phyloP scores from a whole-genome alignment of 2,888 invertebrate species.

The Mesorhabditis spiculigera region DNA sequence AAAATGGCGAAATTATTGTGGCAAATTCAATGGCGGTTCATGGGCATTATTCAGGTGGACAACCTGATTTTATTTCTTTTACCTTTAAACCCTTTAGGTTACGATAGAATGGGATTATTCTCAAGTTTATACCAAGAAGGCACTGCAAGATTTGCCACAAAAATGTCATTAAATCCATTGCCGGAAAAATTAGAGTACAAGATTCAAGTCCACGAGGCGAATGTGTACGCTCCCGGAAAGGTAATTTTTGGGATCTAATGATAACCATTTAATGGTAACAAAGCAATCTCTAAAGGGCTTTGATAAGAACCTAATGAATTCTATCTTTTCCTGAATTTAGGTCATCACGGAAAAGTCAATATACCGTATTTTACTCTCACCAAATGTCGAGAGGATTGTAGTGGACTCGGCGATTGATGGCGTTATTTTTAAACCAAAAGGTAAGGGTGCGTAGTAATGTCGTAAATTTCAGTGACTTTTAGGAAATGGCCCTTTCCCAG shows the following conservation, averaged over 20 bases:
- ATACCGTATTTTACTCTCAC: not conserved
- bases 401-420: not conserved
- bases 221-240: not conserved
- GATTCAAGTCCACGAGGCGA: not conserved
- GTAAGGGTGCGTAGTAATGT: not conserved
- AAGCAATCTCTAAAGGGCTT: not conserved
- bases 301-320: not conserved
- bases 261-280: not conserved
- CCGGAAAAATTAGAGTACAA: slow-evolving; percentile 4
- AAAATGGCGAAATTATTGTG: slow-evolving; percentile 2
- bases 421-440: not conserved
- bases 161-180: not conserved
- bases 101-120: not conserved
- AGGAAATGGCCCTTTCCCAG: not conserved
- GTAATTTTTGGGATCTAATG: not conserved
- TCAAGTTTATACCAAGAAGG: not conserved
- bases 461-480: not conserved
- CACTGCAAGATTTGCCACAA: not conserved
- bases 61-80: not conserved
- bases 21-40: not conserved
- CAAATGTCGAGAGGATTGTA: not conserved
- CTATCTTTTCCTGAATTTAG: not conserved
- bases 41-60: not conserved
- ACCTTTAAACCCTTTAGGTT: not conserved
- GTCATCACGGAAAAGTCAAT: not conserved